phyloP scores from a whole-genome alignment of 2,888 invertebrate genomes.

The Hecatera dysodea region DNA sequence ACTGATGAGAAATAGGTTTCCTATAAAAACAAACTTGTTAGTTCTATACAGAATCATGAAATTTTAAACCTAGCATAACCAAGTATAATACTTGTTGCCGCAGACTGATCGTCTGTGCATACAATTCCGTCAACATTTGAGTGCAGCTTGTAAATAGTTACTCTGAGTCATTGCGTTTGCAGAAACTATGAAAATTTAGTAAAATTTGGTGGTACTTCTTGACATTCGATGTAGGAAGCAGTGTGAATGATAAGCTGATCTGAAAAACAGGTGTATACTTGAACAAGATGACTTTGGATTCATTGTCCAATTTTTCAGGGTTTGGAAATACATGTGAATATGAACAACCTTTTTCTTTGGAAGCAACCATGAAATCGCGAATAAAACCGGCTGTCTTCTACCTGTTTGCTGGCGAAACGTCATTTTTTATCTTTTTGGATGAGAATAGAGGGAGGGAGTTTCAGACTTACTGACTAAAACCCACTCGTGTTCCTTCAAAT shows the following conservation, averaged over 20 bases:
- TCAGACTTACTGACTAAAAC: too few species aligned
- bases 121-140: conserved; percentile 15
- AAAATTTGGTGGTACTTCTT: neutral
- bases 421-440: too few species aligned
- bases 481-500: too few species aligned
- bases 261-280: neutral
- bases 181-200: neutral
- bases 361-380: too few species aligned
- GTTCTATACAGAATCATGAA: neutral
- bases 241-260: neutral
- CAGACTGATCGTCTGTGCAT: conserved; percentile 1
- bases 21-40: neutral
- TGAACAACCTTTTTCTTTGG: too few species aligned
- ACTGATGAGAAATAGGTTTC: neutral
- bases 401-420: too few species aligned
- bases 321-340: too few species aligned
- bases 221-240: neutral
- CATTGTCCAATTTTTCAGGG: too few species aligned
- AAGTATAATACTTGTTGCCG: neutral
- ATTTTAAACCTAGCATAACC: neutral
- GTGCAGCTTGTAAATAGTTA: conserved; percentile 4
- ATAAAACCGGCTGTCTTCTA: too few species aligned
- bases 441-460: too few species aligned
- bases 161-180: neutral
- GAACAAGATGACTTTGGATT: too few species aligned